Percentiles rank a stretch among this genome's conserved stretches.
Evolutionary conservation across 2,888 invertebrate genomes (phyloP).

Genomic region (Drosophila dives): DNA sequence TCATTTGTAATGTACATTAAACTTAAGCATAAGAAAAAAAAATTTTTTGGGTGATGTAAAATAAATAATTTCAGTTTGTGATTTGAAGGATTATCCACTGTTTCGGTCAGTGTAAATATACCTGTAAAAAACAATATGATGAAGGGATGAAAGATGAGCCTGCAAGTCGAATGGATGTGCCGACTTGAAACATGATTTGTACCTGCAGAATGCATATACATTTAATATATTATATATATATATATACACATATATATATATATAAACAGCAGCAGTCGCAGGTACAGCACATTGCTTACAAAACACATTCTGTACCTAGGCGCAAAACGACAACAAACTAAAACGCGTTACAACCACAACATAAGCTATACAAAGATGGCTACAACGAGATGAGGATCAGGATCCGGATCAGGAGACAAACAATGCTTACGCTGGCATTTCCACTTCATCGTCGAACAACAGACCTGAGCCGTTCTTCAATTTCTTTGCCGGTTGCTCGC

Average conservation of each 20-base stretch:
- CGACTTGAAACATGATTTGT: conserved; percentile 24
- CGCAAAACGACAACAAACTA: conserved; percentile 5
- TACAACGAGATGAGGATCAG: conserved; percentile 12
- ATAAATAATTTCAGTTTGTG: conserved; percentile 27
- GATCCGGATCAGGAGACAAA: not conserved
- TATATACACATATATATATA: not conserved
- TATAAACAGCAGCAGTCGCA: not conserved
- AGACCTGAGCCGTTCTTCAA: conserved; percentile 40
- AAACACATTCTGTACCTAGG: conserved; percentile 9
- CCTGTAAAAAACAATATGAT: conserved; percentile 2
- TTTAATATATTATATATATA: not conserved
- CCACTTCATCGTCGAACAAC: conserved; percentile 51
- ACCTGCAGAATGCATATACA: not conserved
- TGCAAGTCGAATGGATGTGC: conserved; percentile 18
- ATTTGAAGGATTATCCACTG: not conserved
- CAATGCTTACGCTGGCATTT: conserved; percentile 51
- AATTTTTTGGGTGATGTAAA: not conserved
- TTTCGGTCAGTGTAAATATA: not conserved
- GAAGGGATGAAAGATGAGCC: conserved; percentile 5
- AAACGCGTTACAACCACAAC: conserved; percentile 6
- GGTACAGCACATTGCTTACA: conserved; percentile 22
- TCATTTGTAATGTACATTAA: conserved; percentile 25
- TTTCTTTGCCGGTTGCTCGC: conserved; percentile 47
- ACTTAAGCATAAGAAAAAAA: conserved; percentile 15
- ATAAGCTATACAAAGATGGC: conserved; percentile 12